These are phyloP conservation scores for Otocyon megalotis DNA, from an alignment of 2,113 vertebrate species.

Conservation along the genomic window DNA sequence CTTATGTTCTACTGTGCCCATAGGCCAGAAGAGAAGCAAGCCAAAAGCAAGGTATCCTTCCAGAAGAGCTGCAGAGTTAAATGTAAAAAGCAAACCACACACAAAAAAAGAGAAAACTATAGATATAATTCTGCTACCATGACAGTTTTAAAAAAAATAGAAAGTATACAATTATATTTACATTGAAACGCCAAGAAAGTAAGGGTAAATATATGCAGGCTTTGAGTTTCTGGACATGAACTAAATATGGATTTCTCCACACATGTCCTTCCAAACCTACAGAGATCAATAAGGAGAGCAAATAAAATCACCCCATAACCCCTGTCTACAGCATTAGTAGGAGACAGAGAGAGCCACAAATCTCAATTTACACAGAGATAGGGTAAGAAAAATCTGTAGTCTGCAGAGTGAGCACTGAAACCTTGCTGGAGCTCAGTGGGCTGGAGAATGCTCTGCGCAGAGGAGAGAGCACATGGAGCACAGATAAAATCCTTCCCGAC, in stretches of 20 bases:
- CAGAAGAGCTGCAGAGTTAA: constrained; percentile 7
- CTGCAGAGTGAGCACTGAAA: background rate
- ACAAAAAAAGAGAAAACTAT: background rate
- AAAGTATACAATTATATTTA: constrained; percentile 38
- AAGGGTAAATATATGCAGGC: background rate
- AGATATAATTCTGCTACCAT: background rate
- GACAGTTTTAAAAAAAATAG: background rate
- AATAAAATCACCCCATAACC: background rate
- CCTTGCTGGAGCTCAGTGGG: background rate
- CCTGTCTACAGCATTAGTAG: background rate
- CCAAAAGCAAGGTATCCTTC: background rate
- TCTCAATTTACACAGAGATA: background rate
- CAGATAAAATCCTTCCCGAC: background rate
- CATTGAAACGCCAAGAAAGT: constrained; percentile 9
- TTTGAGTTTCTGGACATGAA: background rate
- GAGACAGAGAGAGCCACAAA: background rate
- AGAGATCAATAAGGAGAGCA: background rate
- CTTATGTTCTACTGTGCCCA: background rate
- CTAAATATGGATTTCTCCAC: background rate
- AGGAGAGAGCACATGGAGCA: background rate
- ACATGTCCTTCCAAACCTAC: background rate
- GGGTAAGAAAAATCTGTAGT: background rate
- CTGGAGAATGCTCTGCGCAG: background rate
- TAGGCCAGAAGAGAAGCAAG: constrained; percentile 32
- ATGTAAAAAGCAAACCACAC: background rate